A percentile compares a stretch with the other conserved stretches of the same genome.
phyloP scores from a whole-genome alignment of 2,797 vertebrate species.

The Simalia tracyae region DNA sequence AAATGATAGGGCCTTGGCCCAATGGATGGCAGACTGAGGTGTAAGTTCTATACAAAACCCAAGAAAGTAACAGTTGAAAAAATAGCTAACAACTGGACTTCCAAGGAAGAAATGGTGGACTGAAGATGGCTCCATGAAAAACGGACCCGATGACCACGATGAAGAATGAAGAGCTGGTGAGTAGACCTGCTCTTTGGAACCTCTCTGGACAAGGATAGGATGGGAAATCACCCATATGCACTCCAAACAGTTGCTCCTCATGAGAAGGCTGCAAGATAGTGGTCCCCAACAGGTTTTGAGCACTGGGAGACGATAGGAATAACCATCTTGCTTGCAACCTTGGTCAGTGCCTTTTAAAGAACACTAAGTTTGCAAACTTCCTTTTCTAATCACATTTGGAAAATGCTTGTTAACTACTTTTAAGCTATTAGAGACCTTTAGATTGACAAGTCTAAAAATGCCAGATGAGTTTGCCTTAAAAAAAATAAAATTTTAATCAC shows the following conservation, averaged over 20 bases:
- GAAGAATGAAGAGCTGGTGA: not conserved
- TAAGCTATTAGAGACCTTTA: not conserved
- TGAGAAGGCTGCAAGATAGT: not conserved
- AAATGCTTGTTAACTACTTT: not conserved
- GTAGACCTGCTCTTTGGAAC: not conserved
- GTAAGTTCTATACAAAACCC: not conserved
- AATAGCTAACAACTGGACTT: not conserved
- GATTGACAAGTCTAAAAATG: not conserved
- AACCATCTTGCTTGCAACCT: not conserved
- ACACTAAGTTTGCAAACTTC: not conserved
- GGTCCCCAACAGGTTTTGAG: not conserved
- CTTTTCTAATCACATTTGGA: not conserved
- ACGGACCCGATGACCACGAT: not conserved
- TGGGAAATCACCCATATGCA: not conserved
- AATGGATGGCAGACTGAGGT: not conserved
- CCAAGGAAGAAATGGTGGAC: not conserved
- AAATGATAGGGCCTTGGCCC: not conserved
- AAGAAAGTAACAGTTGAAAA: not conserved
- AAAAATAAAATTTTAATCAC: not conserved
- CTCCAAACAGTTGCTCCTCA: not conserved
- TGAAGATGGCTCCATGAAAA: not conserved
- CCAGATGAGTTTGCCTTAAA: not conserved
- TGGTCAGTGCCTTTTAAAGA: not conserved
- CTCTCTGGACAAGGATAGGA: not conserved
- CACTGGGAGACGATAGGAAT: not conserved